phyloP scores from a whole-genome alignment of 1,140 invertebrate genomes.

The Hetaerina americana region DNA sequence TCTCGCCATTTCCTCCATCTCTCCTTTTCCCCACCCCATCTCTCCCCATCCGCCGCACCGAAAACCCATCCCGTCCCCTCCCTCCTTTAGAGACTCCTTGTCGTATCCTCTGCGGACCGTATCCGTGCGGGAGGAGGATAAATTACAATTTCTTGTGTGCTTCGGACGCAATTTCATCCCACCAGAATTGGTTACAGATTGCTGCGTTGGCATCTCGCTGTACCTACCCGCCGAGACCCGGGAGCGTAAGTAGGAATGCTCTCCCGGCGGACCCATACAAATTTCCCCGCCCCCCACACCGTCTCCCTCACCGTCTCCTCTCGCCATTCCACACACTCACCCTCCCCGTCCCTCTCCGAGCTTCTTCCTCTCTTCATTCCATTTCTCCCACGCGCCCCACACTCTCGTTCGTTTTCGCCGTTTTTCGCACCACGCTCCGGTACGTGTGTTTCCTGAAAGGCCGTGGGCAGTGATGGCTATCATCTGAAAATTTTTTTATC shows the following conservation, averaged over 20 bases:
- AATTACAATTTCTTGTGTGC: neutral
- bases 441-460: too few relatives aligned
- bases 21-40: too few relatives aligned
- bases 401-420: too few relatives aligned
- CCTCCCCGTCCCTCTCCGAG: neutral
- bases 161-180: neutral
- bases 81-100: too few relatives aligned
- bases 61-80: too few relatives aligned
- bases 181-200: neutral
- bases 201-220: neutral
- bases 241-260: neutral
- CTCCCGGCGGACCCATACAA: neutral
- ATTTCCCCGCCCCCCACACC: neutral
- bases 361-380: too few relatives aligned
- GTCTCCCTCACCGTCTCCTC: neutral
- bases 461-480: too few relatives aligned
- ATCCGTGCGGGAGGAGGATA: neutral
- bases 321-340: neutral
- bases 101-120: neutral
- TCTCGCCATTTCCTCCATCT: too few relatives aligned
- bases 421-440: too few relatives aligned
- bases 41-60: too few relatives aligned
- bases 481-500: too few relatives aligned
- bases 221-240: neutral
- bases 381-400: too few relatives aligned